phyloP scores from a whole-genome alignment of 2,888 invertebrate species.

The Drosophila mimetica region DNA sequence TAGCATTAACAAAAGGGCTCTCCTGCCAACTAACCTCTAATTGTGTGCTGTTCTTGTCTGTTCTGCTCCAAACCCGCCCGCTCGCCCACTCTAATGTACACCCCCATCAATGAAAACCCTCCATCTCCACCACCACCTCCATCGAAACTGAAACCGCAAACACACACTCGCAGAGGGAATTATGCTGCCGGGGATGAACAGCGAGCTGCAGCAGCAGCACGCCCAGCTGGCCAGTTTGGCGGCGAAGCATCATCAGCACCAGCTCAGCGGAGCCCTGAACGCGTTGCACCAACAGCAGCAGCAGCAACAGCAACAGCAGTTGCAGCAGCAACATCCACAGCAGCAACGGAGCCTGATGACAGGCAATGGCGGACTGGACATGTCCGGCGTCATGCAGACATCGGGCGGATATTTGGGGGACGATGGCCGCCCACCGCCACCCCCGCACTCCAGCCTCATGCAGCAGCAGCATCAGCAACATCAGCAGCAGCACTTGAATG shows the following conservation, averaged over 20 bases:
- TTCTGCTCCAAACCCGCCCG: not conserved
- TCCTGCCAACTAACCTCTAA: constrained; percentile 34
- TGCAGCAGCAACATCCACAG: constrained; percentile 46
- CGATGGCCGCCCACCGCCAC: constrained; percentile 90
- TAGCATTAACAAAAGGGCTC: constrained; percentile 6
- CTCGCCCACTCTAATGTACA: constrained; percentile 9
- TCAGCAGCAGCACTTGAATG: constrained; percentile 86
- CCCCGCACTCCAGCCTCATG: constrained; percentile 89
- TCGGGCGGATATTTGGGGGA: constrained; percentile 81
- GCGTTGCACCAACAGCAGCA: constrained; percentile 71
- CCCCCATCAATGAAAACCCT: constrained; percentile 13
- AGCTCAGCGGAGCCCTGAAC: constrained; percentile 69
- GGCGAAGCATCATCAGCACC: constrained; percentile 80
- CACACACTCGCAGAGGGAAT: constrained; percentile 67
- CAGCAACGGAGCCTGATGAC: constrained; percentile 50
- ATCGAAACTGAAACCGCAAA: constrained; percentile 21
- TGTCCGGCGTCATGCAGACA: constrained; percentile 75
- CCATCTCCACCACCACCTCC: not conserved
- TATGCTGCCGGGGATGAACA: constrained; percentile 76
- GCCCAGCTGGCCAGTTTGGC: constrained; percentile 65
- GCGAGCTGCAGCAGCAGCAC: constrained; percentile 63
- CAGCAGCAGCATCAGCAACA: constrained; percentile 88
- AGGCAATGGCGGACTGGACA: constrained; percentile 80
- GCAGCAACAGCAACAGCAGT: constrained; percentile 54
- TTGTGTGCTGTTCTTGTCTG: constrained; percentile 38